A percentile compares a stretch with the other conserved stretches of the same genome.
phyloP scores from a whole-genome alignment of 2,888 invertebrate genomes.

The Macrophya annulata region DNA sequence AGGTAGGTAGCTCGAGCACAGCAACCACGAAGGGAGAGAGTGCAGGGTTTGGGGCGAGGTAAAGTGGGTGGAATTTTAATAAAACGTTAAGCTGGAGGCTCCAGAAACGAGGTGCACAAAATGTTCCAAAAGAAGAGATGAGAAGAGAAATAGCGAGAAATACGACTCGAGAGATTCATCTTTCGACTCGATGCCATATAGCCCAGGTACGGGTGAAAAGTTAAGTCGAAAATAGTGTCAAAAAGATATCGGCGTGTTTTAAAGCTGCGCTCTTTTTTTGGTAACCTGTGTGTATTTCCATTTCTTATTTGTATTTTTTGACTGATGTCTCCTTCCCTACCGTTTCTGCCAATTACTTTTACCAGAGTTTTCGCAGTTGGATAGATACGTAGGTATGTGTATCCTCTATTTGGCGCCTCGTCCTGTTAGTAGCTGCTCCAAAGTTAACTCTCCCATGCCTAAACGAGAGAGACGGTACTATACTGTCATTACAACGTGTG shows the following conservation, averaged over 20 bases:
- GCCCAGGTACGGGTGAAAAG: not conserved
- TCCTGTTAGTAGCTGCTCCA: not conserved
- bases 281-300: not conserved
- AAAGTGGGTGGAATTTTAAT: constrained; percentile 47
- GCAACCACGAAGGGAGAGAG: not conserved
- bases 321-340: not conserved
- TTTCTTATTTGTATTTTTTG: not conserved
- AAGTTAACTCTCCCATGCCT: constrained; percentile 8
- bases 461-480: not conserved
- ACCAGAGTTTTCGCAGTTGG: not conserved
- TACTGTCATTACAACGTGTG: constrained; percentile 39
- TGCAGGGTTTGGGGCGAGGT: not conserved
- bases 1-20: not conserved
- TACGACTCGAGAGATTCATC: not conserved
- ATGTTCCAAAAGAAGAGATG: not conserved
- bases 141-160: constrained; percentile 12
- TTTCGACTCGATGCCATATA: not conserved
- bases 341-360: constrained; percentile 24
- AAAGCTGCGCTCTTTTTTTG: constrained; percentile 41
- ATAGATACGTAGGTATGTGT: not conserved
- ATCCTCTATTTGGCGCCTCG: not conserved
- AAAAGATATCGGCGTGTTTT: not conserved
- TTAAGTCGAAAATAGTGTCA: constrained; percentile 6
- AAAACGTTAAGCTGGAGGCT: constrained; percentile 32
- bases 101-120: not conserved